Percentiles rank a stretch among this genome's conserved stretches.
phyloP scores from a whole-genome alignment of 2,888 invertebrate species.

The Helobdella robusta region DNA sequence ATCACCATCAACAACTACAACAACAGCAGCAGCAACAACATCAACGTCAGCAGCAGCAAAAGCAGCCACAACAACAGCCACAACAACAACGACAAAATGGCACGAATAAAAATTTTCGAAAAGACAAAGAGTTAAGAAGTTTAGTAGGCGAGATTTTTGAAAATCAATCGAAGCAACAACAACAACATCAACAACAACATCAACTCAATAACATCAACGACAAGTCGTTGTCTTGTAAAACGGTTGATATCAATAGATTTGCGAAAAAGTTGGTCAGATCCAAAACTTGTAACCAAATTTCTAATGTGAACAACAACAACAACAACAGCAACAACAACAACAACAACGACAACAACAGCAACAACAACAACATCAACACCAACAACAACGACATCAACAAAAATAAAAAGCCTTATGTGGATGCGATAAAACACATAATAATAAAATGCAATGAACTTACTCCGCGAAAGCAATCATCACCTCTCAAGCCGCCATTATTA shows the following conservation, averaged over 20 bases:
- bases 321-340: background rate
- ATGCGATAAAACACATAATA: background rate
- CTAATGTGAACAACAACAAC: background rate
- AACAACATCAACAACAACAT: too few relatives aligned
- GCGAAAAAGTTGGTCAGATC: background rate
- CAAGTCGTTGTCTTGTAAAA: too few relatives aligned
- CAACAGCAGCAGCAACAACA: constrained; percentile 5
- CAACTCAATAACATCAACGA: too few relatives aligned
- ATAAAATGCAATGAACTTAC: too few relatives aligned
- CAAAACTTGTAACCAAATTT: background rate
- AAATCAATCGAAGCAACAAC: too few relatives aligned
- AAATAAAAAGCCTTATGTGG: too few relatives aligned
- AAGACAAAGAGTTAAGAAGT: background rate
- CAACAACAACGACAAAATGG: background rate
- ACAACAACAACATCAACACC: background rate
- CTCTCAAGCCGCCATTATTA: background rate
- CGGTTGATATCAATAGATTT: background rate
- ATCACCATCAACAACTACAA: background rate
- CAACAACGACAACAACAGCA: background rate
- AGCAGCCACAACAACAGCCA: background rate
- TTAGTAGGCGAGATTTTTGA: background rate
- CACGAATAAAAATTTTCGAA: too few relatives aligned
- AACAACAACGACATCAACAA: background rate
- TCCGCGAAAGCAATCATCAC: background rate
- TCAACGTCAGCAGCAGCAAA: background rate